These are phyloP conservation scores for Smutsia gigantea DNA, from an alignment of 2,797 vertebrate species.

Conservation along the genomic window DNA sequence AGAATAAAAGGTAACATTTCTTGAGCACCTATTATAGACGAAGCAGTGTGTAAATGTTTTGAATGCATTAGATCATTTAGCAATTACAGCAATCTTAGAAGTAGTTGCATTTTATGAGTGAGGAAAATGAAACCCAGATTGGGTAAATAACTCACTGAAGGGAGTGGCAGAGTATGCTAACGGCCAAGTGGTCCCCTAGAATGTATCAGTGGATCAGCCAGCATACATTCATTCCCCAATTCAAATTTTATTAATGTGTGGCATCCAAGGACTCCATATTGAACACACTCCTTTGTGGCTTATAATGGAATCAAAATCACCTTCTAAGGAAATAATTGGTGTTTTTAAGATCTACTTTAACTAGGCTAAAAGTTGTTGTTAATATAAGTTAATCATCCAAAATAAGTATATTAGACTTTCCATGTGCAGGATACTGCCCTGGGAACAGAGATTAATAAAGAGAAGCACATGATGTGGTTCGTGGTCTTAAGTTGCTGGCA, in stretches of 20 bases:
- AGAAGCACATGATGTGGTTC: neutral
- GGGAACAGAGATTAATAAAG: neutral
- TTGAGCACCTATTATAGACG: neutral
- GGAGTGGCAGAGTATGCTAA: neutral
- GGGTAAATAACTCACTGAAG: neutral
- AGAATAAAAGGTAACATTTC: neutral
- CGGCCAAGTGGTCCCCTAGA: neutral
- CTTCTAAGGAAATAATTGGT: neutral
- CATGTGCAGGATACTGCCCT: neutral
- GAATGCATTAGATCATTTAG: neutral
- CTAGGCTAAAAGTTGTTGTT: constrained; percentile 6
- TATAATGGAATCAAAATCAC: neutral
- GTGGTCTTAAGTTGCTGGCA: neutral
- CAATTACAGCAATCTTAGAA: neutral
- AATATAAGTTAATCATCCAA: neutral
- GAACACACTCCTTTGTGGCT: neutral
- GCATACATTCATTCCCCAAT: neutral
- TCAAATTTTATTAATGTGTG: neutral
- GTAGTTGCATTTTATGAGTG: neutral
- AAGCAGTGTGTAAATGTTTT: neutral
- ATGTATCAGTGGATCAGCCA: neutral
- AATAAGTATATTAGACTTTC: constrained; percentile 12
- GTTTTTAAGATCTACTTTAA: constrained; percentile 23
- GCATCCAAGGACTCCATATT: neutral
- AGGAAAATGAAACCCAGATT: neutral